Conservation (phyloP, 92 coral and sea anemone genomes). For the Siderastrea radians region DNA sequence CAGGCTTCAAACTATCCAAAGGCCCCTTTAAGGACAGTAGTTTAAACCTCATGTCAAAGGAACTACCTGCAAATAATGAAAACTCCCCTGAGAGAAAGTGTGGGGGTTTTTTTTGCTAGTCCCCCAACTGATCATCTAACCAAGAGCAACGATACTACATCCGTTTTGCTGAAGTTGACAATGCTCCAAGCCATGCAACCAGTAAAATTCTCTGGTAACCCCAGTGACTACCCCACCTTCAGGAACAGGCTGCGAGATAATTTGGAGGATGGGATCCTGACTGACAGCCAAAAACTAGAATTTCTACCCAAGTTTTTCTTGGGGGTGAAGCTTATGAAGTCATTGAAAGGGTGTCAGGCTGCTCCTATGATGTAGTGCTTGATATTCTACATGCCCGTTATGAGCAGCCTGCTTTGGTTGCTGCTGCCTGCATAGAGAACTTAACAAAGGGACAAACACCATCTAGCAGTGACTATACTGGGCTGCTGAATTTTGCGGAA, state of each 20-base stretch:
- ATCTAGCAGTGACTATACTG: conserved; percentile 34
- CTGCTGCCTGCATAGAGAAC: conserved; percentile 65
- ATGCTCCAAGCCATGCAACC: conserved; percentile 67
- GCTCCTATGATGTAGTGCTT: conserved; percentile 56
- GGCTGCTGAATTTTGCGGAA: conserved; percentile 67
- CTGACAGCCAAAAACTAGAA: conserved; percentile 60
- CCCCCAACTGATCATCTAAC: not conserved
- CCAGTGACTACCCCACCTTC: conserved; percentile 57
- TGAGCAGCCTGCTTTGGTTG: conserved; percentile 72
- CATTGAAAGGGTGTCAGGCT: conserved; percentile 55
- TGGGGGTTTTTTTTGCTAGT: too few species aligned
- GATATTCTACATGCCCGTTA: conserved; percentile 47
- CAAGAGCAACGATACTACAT: not conserved
- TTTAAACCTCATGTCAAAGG: too few species aligned
- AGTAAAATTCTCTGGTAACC: conserved; percentile 58
- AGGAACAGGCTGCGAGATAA: conserved; percentile 51
- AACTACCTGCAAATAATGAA: too few species aligned
- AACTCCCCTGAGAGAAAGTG: too few species aligned
- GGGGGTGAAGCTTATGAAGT: conserved; percentile 66
- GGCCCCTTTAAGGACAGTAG: too few species aligned
- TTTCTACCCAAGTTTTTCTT: conserved; percentile 51
- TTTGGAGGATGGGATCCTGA: conserved; percentile 56
- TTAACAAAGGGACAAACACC: conserved; percentile 52
- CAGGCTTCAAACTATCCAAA: not conserved
- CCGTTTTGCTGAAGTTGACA: conserved; percentile 53